Conservation (phyloP, 2,888 invertebrate genomes). For the Ormyrus labotus region DNA sequence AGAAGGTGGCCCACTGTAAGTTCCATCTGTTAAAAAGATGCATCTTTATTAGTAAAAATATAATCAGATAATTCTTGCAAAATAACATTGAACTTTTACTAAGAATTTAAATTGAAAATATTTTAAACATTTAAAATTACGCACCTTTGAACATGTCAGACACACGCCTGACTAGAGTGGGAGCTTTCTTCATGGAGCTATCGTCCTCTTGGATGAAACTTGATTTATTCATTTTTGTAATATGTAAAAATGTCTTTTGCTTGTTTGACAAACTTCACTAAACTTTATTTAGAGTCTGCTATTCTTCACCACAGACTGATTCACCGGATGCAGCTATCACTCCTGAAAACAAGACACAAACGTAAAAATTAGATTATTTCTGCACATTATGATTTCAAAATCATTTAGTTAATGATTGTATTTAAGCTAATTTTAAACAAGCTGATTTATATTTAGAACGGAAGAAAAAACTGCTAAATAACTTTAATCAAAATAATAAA, state of each 20-base stretch:
- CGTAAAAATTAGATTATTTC: slow-evolving; percentile 36
- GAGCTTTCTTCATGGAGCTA: slow-evolving; percentile 62
- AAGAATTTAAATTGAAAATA: background rate
- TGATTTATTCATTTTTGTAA: slow-evolving; percentile 46
- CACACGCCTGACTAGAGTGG: slow-evolving; percentile 70
- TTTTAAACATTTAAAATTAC: background rate
- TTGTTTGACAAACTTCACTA: slow-evolving; percentile 19
- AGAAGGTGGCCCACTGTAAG: slow-evolving; percentile 68
- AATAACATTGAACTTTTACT: no score
- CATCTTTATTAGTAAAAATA: no score
- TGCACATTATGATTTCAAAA: slow-evolving; percentile 21
- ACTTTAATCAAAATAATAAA: background rate
- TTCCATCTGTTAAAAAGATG: slow-evolving; percentile 66
- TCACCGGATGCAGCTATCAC: slow-evolving; percentile 53
- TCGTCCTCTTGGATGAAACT: slow-evolving; percentile 59
- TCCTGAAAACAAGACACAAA: slow-evolving; percentile 49
- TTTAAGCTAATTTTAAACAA: slow-evolving; percentile 31
- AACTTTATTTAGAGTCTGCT: slow-evolving; percentile 48
- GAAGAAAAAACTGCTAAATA: background rate
- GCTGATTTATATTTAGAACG: slow-evolving; percentile 21
- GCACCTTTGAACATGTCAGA: slow-evolving; percentile 72
- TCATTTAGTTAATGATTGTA: background rate
- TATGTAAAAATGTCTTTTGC: background rate
- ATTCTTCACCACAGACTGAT: slow-evolving; percentile 47
- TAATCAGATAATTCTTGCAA: no score